phyloP scores from a whole-genome alignment of 2,888 invertebrate genomes.

The Orthonychiurus folsomi region DNA sequence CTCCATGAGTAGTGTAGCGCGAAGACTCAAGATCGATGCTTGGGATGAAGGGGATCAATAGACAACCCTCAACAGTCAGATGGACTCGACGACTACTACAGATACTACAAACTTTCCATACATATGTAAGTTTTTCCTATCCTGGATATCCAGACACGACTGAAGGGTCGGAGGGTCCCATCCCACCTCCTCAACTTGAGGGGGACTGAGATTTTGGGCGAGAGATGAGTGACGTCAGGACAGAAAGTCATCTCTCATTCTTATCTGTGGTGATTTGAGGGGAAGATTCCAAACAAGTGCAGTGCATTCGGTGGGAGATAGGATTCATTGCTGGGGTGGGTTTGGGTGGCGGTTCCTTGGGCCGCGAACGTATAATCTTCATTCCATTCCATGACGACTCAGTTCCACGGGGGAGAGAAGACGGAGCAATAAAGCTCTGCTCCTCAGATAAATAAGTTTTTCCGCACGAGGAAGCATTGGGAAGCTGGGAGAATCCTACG shows the following conservation, averaged over 20 bases:
- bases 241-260: conserved; percentile 12
- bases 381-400: neutral
- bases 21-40: neutral
- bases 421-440: conserved; percentile 4
- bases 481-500: neutral
- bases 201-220: neutral
- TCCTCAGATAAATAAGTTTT: conserved; percentile 16
- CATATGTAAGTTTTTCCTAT: no score
- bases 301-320: neutral
- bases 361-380: neutral
- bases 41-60: neutral
- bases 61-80: neutral
- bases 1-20: no score
- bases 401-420: conserved; percentile 1
- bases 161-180: neutral
- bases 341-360: neutral
- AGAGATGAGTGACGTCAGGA: conserved; percentile 9
- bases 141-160: neutral
- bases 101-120: conserved; percentile 13
- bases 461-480: conserved; percentile 10
- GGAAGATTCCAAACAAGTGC: conserved; percentile 12
- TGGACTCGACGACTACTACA: neutral
- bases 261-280: conserved; percentile 14
- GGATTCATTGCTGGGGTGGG: neutral
- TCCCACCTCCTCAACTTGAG: conserved; percentile 16